These are phyloP conservation scores for Arion vulgaris DNA, from an alignment of 1,140 invertebrate genomes.

Conservation along the genomic window DNA sequence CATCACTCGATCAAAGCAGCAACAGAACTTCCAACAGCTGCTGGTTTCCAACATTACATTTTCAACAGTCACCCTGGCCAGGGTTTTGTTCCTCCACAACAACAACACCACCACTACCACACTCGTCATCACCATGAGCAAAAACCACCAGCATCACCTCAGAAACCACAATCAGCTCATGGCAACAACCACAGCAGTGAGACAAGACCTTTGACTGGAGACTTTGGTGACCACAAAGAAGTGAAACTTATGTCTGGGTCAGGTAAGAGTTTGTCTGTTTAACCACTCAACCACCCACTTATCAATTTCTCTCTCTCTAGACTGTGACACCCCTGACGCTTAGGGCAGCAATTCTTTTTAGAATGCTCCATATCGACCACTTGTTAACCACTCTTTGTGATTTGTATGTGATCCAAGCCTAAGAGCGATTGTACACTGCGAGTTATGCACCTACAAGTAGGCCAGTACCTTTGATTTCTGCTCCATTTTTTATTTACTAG, in stretches of 20 bases:
- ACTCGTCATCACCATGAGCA: neutral
- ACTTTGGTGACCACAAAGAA: conserved; percentile 15
- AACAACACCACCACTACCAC: neutral
- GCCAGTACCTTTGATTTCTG: no score
- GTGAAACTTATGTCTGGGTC: neutral
- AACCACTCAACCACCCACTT: no score
- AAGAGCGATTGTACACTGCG: no score
- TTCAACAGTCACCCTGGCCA: conserved; percentile 1
- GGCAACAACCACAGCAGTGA: neutral
- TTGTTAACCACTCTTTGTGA: no score
- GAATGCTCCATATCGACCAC: no score
- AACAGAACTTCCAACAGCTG: neutral
- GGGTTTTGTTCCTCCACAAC: neutral
- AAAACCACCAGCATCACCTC: neutral
- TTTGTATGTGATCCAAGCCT: no score
- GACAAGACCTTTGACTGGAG: conserved; percentile 2
- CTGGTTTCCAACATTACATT: neutral
- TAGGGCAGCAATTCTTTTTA: no score
- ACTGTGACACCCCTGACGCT: no score
- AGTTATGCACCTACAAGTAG: no score
- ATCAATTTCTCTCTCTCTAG: no score
- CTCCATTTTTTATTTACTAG: no score
- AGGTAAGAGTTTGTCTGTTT: neutral
- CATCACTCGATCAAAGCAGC: neutral
- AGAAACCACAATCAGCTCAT: neutral